Percentiles rank a stretch among this genome's conserved stretches.
phyloP scores from a whole-genome alignment of 2,797 vertebrate genomes.

The Pseudochirops corinnae region DNA sequence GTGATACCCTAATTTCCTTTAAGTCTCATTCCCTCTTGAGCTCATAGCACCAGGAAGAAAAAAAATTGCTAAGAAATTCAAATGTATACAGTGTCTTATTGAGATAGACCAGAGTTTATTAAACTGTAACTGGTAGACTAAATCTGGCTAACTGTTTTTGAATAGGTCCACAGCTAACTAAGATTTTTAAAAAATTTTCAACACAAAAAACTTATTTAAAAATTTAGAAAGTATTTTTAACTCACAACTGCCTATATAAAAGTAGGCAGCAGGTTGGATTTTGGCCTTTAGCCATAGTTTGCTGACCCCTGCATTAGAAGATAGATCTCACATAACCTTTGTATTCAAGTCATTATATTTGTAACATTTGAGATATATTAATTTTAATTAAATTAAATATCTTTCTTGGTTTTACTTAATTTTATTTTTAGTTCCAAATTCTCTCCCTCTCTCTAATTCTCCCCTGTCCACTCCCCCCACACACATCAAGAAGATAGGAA shows the following conservation, averaged over 20 bases:
- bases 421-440: background rate
- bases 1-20: background rate
- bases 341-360: background rate
- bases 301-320: background rate
- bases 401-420: background rate
- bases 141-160: background rate
- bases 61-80: background rate
- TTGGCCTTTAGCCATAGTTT: too few species aligned
- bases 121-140: background rate
- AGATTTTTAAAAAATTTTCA: too few species aligned
- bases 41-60: background rate
- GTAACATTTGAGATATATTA: background rate
- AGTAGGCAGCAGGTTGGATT: background rate
- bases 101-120: background rate
- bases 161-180: background rate
- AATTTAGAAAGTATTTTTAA: background rate
- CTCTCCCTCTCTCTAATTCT: background rate
- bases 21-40: background rate
- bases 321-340: background rate
- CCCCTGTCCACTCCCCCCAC: too few species aligned
- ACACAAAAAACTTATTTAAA: background rate
- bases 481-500: background rate
- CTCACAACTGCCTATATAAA: background rate
- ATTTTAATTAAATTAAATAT: background rate
- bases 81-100: background rate